phyloP scores from a whole-genome alignment of 2,888 invertebrate species.

The Tethea ocularis region DNA sequence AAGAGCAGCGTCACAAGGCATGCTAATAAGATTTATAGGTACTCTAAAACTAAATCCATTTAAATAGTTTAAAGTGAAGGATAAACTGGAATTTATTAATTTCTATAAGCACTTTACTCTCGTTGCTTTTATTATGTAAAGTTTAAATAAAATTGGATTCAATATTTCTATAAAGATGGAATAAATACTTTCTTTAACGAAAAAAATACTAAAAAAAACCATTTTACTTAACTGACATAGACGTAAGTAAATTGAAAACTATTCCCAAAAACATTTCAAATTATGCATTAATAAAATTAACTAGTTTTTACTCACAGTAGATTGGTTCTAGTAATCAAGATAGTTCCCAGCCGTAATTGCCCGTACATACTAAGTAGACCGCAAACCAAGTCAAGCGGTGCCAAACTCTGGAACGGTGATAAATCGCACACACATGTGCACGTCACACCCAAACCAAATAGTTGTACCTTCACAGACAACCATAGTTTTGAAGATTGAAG shows the following conservation, averaged over 20 bases:
- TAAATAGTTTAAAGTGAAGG: not conserved
- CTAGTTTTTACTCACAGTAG: not conserved
- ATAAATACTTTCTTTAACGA: too few relatives aligned
- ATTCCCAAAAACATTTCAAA: not conserved
- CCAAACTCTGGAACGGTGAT: not conserved
- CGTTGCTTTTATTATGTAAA: not conserved
- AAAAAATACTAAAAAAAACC: too few relatives aligned
- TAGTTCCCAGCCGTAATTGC: slow-evolving; percentile 5
- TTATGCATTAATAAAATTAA: not conserved
- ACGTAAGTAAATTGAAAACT: not conserved
- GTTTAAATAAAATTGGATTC: not conserved
- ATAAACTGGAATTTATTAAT: slow-evolving; percentile 1
- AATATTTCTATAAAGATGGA: too few relatives aligned
- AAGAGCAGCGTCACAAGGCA: slow-evolving; percentile 18
- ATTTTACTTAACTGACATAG: not conserved
- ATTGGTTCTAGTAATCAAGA: not conserved
- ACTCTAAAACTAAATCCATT: slow-evolving; percentile 2
- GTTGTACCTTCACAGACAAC: not conserved
- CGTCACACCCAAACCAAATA: not conserved
- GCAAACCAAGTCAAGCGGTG: not conserved
- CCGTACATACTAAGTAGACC: slow-evolving; percentile 5
- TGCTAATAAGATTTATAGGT: slow-evolving; percentile 18
- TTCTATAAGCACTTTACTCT: not conserved
- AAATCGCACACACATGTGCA: not conserved
- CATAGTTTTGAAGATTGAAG: not conserved